These are phyloP conservation scores for Fringilla coelebs DNA, from an alignment of 2,797 vertebrate genomes.

Conservation along the genomic window DNA sequence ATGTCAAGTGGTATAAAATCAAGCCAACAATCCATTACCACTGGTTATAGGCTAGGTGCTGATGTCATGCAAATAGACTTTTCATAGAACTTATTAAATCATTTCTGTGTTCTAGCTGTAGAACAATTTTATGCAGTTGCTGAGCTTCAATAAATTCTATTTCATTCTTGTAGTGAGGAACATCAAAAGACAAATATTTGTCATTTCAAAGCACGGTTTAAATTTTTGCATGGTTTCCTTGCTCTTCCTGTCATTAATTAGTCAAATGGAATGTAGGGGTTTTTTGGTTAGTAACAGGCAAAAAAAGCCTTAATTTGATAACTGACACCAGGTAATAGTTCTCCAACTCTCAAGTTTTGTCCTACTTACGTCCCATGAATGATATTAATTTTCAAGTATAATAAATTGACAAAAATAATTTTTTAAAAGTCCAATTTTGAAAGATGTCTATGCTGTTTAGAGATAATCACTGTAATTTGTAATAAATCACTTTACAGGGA, in stretches of 20 bases:
- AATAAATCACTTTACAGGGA: background rate
- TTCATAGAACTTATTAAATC: slow-evolving; percentile 80
- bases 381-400: slow-evolving; percentile 1
- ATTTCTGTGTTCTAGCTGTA: slow-evolving; percentile 71
- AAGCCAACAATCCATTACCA: slow-evolving; percentile 89
- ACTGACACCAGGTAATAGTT: background rate
- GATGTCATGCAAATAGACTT: slow-evolving; percentile 87
- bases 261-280: slow-evolving; percentile 8
- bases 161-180: slow-evolving; percentile 41
- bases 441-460: background rate
- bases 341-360: background rate
- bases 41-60: slow-evolving; percentile 85
- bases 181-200: slow-evolving; percentile 60
- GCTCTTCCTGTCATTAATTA: slow-evolving; percentile 34
- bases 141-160: slow-evolving; percentile 69
- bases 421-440: background rate
- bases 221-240: slow-evolving; percentile 33
- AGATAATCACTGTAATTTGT: background rate
- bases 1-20: slow-evolving; percentile 89
- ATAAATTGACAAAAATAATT: background rate
- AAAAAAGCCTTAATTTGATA: background rate
- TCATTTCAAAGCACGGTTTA: slow-evolving; percentile 53
- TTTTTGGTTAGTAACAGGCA: background rate
- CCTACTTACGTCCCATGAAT: background rate
- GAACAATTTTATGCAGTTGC: slow-evolving; percentile 67